Evolutionary conservation across 2,888 invertebrate species (phyloP).

Genomic region (Erynnis tages): DNA sequence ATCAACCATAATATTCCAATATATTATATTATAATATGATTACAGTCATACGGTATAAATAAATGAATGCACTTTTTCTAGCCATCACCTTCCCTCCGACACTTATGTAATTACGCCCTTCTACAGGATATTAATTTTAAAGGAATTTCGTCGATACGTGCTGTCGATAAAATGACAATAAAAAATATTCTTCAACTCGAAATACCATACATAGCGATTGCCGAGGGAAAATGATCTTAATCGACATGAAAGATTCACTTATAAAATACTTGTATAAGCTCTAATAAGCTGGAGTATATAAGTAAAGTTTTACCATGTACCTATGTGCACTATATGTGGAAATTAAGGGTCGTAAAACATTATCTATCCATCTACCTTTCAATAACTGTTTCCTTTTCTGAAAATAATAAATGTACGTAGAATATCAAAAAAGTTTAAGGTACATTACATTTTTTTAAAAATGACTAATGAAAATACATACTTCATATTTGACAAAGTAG

Average conservation of each 20-base stretch:
- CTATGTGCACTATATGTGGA: too few relatives aligned
- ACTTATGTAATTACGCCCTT: slow-evolving; percentile 9
- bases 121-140: slow-evolving; percentile 13
- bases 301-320: background rate
- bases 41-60: background rate
- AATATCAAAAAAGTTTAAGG: too few relatives aligned
- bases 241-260: background rate
- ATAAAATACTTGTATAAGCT: slow-evolving; percentile 3
- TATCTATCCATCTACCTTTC: too few relatives aligned
- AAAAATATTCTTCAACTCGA: slow-evolving; percentile 2
- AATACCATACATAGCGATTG: slow-evolving; percentile 16
- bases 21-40: too few relatives aligned
- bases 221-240: slow-evolving; percentile 7
- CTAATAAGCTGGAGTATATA: background rate
- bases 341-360: too few relatives aligned
- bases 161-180: slow-evolving; percentile 13
- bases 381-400: too few relatives aligned
- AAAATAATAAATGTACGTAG: too few relatives aligned
- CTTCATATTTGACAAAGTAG: too few relatives aligned
- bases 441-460: too few relatives aligned
- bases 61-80: slow-evolving; percentile 10
- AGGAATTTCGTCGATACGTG: slow-evolving; percentile 16
- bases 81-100: background rate
- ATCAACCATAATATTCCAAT: too few relatives aligned
- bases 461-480: too few relatives aligned